Evolutionary conservation across 2,113 vertebrate species (phyloP).

Genomic region (Pterocles orientalis): DNA sequence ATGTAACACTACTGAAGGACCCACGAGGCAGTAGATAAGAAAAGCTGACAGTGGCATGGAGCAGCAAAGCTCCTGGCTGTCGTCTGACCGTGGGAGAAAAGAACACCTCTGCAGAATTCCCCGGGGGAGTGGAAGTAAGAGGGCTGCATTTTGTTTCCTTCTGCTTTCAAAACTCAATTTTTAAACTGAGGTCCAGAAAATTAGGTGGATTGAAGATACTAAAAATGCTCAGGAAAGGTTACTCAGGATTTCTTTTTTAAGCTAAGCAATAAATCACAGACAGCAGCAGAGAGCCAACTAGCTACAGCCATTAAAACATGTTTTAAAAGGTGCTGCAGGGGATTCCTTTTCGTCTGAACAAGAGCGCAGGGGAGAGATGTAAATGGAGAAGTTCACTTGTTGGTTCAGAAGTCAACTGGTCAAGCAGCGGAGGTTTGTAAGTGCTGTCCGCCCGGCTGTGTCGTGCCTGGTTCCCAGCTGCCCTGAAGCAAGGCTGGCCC

Average conservation of each 20-base stretch:
- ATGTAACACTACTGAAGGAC: neutral
- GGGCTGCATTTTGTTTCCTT: neutral
- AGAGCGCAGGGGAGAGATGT: neutral
- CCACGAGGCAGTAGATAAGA: neutral
- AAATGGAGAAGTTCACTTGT: neutral
- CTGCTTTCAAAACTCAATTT: neutral
- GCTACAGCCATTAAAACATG: neutral
- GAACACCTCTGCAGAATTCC: neutral
- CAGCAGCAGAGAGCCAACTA: neutral
- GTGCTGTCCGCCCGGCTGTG: neutral
- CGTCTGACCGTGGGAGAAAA: neutral
- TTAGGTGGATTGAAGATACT: neutral
- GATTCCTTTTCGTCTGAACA: neutral
- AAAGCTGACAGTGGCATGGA: neutral
- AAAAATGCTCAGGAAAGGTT: neutral
- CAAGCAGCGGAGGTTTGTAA: neutral
- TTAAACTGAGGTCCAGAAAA: neutral
- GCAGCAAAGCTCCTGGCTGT: neutral
- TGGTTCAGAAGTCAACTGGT: neutral
- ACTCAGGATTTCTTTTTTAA: neutral
- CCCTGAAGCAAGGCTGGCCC: neutral
- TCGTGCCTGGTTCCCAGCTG: rapidly evolving
- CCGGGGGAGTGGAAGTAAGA: neutral
- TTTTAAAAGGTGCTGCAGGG: neutral
- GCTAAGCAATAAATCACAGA: neutral